These are phyloP conservation scores for Timema cristinae DNA, from an alignment of 2,888 invertebrate genomes.

Conservation along the genomic window DNA sequence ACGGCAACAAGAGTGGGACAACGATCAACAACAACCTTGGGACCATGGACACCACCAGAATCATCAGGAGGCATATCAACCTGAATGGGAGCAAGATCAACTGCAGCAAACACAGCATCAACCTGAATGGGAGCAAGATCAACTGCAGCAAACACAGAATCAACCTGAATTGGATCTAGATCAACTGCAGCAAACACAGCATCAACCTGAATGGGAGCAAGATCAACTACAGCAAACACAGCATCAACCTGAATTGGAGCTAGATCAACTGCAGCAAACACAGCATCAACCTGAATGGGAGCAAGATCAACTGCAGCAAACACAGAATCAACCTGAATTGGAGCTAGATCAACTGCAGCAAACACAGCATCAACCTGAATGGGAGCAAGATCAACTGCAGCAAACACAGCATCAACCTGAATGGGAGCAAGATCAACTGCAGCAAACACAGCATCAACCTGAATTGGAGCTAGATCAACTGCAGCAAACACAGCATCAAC, in stretches of 20 bases:
- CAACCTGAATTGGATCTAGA: not conserved
- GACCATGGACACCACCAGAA: slow-evolving; percentile 11
- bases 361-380: slow-evolving; percentile 24
- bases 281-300: slow-evolving; percentile 36
- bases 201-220: slow-evolving; percentile 23
- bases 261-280: slow-evolving; percentile 14
- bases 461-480: too few relatives aligned
- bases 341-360: slow-evolving; percentile 25
- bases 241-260: not conserved
- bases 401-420: not conserved
- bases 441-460: too few relatives aligned
- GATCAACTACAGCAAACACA: slow-evolving; percentile 35
- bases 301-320: slow-evolving; percentile 38
- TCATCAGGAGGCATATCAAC: not conserved
- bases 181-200: slow-evolving; percentile 10
- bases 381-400: slow-evolving; percentile 21
- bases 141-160: not conserved
- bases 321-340: slow-evolving; percentile 24
- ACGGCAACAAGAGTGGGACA: not conserved
- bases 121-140: not conserved
- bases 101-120: slow-evolving; percentile 13
- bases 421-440: too few relatives aligned
- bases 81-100: not conserved
- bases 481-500: too few relatives aligned
- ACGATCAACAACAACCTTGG: not conserved